A percentile compares a stretch with the other conserved stretches of the same genome.
Evolutionary conservation across 2,797 vertebrate species (phyloP).

Genomic region (Tinamus major): DNA sequence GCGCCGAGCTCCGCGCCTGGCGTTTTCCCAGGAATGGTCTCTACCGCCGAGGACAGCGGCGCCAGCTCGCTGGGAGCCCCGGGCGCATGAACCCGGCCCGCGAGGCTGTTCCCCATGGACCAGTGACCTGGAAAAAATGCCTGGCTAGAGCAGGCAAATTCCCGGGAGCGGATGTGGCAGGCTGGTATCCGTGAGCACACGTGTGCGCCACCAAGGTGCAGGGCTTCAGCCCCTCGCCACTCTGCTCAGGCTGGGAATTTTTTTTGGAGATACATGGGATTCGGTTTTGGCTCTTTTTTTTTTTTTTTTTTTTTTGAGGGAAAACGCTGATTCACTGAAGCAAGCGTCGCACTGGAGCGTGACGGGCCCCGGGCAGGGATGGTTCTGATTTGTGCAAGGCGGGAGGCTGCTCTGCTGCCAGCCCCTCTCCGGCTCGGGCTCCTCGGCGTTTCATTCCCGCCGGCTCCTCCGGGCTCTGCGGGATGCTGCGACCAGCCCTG

Average conservation of each 20-base stretch:
- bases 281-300: not conserved
- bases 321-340: not conserved
- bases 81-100: not conserved
- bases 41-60: not conserved
- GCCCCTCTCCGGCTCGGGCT: not conserved
- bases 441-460: not conserved
- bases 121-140: not conserved
- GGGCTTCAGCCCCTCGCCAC: not conserved
- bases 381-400: not conserved
- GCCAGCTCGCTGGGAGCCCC: not conserved
- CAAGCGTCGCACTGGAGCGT: accelerated
- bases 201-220: not conserved
- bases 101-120: not conserved
- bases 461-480: not conserved
- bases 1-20: not conserved
- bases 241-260: not conserved
- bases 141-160: accelerated
- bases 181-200: not conserved
- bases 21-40: not conserved
- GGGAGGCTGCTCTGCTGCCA: not conserved
- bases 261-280: not conserved
- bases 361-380: not conserved
- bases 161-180: accelerated
- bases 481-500: no score
- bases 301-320: not conserved